Conservation (phyloP, 2,797 vertebrate genomes). For the Cyclopterus lumpus region DNA sequence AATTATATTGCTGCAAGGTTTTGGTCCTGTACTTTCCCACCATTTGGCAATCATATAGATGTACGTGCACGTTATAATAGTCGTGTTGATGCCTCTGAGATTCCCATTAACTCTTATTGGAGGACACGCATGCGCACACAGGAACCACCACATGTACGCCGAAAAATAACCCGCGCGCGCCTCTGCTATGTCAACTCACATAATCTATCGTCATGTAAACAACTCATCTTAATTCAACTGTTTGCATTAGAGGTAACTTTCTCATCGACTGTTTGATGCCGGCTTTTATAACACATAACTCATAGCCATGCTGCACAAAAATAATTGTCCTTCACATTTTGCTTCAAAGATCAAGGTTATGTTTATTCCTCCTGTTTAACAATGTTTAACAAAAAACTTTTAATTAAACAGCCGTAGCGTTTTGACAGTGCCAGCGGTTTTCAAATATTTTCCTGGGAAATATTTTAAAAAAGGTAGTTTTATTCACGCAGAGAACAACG, state of each 20-base stretch:
- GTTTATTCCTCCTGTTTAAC: conserved; percentile 15
- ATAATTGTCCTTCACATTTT: neutral
- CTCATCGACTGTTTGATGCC: conserved; percentile 22
- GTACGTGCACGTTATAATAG: neutral
- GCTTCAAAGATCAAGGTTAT: conserved; percentile 19
- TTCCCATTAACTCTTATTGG: conserved; percentile 69
- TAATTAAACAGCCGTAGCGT: conserved; percentile 13
- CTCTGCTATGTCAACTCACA: conserved; percentile 36
- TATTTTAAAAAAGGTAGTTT: neutral
- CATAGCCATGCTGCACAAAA: neutral
- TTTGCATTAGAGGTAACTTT: conserved; percentile 45
- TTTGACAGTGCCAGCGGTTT: conserved; percentile 3
- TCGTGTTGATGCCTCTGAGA: conserved; percentile 24
- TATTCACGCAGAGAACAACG: conserved; percentile 22
- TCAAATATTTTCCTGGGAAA: conserved; percentile 35
- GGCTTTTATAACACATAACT: too few relatives aligned
- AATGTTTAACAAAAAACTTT: conserved; percentile 17
- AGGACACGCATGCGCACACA: conserved; percentile 34
- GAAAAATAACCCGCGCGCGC: conserved; percentile 12
- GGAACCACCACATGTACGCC: conserved; percentile 21
- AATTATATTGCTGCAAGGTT: neutral
- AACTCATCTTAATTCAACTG: conserved; percentile 19
- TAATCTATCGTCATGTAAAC: conserved; percentile 52
- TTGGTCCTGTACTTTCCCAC: neutral
- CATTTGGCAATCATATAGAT: neutral